Percentiles rank a stretch among this genome's conserved stretches.
These are phyloP conservation scores for Cremastobaeus sp. DNA, from an alignment of 2,888 invertebrate genomes.

Conservation along the genomic window DNA sequence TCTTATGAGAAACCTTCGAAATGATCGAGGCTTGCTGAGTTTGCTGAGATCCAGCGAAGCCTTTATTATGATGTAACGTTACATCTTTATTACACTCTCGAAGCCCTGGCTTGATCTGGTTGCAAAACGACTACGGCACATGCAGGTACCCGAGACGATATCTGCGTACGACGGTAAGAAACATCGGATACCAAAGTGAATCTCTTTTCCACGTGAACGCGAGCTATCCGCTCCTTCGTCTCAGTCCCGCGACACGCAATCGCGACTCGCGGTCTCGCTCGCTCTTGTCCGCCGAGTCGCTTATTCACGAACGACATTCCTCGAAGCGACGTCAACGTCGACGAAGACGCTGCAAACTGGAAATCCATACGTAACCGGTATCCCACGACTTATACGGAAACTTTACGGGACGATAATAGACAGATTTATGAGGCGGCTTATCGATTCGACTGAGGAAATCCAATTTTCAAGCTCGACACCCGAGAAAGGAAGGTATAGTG, in stretches of 20 bases:
- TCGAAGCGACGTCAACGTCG: conserved; percentile 52
- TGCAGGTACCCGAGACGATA: conserved; percentile 42
- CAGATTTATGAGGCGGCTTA: conserved; percentile 75
- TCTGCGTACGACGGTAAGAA: conserved; percentile 48
- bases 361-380: conserved; percentile 62
- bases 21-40: conserved; percentile 47
- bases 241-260: neutral
- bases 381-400: conserved; percentile 67
- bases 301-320: conserved; percentile 50
- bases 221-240: conserved; percentile 27
- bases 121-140: conserved; percentile 48
- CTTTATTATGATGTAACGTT: conserved; percentile 59
- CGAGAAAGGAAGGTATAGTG: conserved; percentile 36
- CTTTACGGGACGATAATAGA: conserved; percentile 72
- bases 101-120: conserved; percentile 39
- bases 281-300: conserved; percentile 3
- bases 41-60: conserved; percentile 45
- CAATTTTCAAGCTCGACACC: conserved; percentile 72
- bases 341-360: conserved; percentile 59
- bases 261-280: neutral
- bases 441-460: conserved; percentile 74
- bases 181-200: conserved; percentile 57
- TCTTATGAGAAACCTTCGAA: conserved; percentile 48
- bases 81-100: conserved; percentile 60
- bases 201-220: conserved; percentile 55